phyloP scores from a whole-genome alignment of 2,888 invertebrate genomes.

The Drosophila fulvimacula region DNA sequence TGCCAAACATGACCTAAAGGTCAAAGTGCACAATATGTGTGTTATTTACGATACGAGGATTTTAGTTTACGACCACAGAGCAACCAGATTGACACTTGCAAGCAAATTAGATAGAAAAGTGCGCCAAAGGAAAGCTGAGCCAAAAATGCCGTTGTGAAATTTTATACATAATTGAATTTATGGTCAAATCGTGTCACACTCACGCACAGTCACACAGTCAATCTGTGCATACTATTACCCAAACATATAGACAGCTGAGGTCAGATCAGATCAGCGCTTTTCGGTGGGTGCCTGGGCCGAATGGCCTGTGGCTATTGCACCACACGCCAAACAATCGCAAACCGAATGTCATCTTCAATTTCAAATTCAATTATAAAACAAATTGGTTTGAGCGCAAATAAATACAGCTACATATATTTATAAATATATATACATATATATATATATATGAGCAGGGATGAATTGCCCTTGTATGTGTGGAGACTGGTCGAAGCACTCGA shows the following conservation, averaged over 20 bases:
- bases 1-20: slow-evolving; percentile 62
- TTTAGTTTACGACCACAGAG: slow-evolving; percentile 45
- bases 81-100: slow-evolving; percentile 66
- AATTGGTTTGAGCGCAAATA: slow-evolving; percentile 79
- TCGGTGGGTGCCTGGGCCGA: slow-evolving; percentile 28
- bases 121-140: slow-evolving; percentile 64
- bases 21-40: slow-evolving; percentile 57
- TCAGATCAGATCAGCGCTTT: slow-evolving; percentile 37
- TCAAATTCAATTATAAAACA: slow-evolving; percentile 84
- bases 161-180: slow-evolving; percentile 82
- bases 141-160: slow-evolving; percentile 75
- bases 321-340: slow-evolving; percentile 76
- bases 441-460: slow-evolving; percentile 9
- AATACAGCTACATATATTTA: slow-evolving; percentile 44
- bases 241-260: slow-evolving; percentile 59
- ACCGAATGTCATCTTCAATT: slow-evolving; percentile 83
- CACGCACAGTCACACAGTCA: slow-evolving; percentile 27
- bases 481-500: slow-evolving; percentile 38
- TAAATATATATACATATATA: slow-evolving; percentile 15
- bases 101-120: slow-evolving; percentile 79
- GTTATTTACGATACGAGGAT: slow-evolving; percentile 33
- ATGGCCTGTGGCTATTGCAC: slow-evolving; percentile 68
- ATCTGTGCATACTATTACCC: slow-evolving; percentile 72
- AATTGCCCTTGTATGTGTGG: slow-evolving; percentile 4
- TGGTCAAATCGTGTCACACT: slow-evolving; percentile 52